These are phyloP conservation scores for Notarius quadriscutis DNA, from an alignment of 2,113 vertebrate species.

Conservation along the genomic window DNA sequence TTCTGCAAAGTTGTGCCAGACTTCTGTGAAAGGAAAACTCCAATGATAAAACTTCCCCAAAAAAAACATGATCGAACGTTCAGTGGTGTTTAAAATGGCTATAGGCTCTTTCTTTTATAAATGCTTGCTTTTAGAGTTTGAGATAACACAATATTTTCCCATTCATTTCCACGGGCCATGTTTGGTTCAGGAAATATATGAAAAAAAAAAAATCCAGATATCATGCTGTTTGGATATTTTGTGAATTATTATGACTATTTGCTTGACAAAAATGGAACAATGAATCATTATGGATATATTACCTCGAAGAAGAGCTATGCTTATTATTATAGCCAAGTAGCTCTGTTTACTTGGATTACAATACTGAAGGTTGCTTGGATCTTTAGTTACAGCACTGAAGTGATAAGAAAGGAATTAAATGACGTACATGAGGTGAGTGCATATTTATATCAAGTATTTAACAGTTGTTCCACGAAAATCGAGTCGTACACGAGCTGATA, in stretches of 20 bases:
- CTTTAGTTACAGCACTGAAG: background rate
- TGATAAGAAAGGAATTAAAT: background rate
- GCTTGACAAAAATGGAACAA: background rate
- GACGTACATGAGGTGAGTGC: background rate
- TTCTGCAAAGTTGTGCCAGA: background rate
- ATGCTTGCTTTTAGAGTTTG: background rate
- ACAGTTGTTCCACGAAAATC: too few relatives aligned
- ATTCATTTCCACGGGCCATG: background rate
- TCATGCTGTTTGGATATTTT: background rate
- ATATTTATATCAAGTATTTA: background rate
- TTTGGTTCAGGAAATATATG: background rate
- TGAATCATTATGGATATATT: background rate
- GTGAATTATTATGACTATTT: background rate
- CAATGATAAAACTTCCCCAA: background rate
- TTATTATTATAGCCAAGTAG: background rate
- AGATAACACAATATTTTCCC: background rate
- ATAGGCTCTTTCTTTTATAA: background rate
- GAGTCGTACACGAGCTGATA: too few relatives aligned
- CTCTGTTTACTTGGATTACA: background rate
- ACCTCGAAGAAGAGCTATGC: background rate
- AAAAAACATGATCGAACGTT: background rate
- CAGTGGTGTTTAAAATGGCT: background rate
- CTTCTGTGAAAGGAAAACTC: background rate
- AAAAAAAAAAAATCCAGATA: background rate
- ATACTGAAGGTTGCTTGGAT: background rate